A percentile compares a stretch with the other conserved stretches of the same genome.
Conservation (phyloP, 2,888 invertebrate species). For the Abrostola triplasia region DNA sequence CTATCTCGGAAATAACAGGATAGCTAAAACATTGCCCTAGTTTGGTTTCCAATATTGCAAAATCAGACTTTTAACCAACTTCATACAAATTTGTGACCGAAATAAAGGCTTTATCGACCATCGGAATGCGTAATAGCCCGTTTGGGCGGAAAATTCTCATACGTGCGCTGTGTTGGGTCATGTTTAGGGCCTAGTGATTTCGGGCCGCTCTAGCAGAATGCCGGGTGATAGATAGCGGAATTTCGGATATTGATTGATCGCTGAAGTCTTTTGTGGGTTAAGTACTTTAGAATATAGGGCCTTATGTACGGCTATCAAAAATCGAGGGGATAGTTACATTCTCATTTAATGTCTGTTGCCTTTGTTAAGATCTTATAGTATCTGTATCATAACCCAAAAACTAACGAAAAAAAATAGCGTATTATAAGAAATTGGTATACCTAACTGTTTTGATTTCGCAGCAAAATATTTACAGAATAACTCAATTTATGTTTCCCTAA, state of each 20-base stretch:
- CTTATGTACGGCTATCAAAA: too few species aligned
- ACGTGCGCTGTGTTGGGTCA: constrained; percentile 29
- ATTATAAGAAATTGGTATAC: too few species aligned
- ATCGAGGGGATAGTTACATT: too few species aligned
- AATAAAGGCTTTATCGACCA: constrained; percentile 52
- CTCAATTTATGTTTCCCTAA: too few species aligned
- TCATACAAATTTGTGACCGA: constrained; percentile 34
- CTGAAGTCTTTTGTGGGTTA: constrained; percentile 17
- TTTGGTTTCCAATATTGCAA: constrained; percentile 39
- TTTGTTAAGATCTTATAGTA: too few species aligned
- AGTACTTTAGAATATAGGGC: constrained; percentile 12
- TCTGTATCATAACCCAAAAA: too few species aligned
- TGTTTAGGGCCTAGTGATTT: constrained; percentile 49
- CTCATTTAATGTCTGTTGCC: too few species aligned
- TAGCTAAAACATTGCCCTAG: constrained; percentile 20
- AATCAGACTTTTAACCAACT: constrained; percentile 42
- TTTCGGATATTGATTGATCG: constrained; percentile 52
- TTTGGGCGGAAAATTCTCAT: constrained; percentile 32
- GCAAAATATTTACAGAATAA: too few species aligned
- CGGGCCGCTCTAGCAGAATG: constrained; percentile 17
- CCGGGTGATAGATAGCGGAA: constrained; percentile 46
- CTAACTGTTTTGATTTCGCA: too few species aligned
- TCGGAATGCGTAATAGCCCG: constrained; percentile 51
- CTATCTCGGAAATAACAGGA: background rate
- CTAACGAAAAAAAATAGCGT: too few species aligned